A percentile compares a stretch with the other conserved stretches of the same genome.
Evolutionary conservation across 2,113 vertebrate genomes (phyloP).

Genomic region (Hyaena hyaena): DNA sequence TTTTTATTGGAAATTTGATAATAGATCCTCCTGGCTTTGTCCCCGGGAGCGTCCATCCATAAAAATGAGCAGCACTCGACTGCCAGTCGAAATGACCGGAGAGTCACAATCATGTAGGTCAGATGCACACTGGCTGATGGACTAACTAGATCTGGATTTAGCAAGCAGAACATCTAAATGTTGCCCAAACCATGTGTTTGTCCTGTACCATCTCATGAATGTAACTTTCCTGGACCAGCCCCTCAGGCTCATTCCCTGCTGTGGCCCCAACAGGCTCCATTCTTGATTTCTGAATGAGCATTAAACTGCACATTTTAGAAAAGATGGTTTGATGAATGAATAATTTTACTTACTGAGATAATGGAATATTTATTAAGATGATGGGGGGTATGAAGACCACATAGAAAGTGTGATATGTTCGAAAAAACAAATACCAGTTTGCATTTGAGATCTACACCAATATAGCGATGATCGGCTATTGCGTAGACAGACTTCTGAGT

Average conservation of each 20-base stretch:
- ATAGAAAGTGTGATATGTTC: neutral
- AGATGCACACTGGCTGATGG: no score
- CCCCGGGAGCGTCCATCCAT: no score
- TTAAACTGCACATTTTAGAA: neutral
- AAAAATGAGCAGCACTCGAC: neutral
- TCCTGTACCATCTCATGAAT: neutral
- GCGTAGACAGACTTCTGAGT: no score
- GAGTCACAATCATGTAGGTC: neutral
- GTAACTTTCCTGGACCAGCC: no score
- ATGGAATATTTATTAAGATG: neutral
- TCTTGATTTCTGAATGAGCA: neutral
- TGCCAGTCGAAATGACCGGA: no score
- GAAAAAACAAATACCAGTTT: neutral
- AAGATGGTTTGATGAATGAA: neutral
- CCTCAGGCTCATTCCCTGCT: neutral
- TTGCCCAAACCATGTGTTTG: fast-evolving
- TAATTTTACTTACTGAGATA: neutral
- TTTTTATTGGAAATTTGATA: neutral
- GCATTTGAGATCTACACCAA: neutral
- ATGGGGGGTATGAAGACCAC: neutral
- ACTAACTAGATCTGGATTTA: neutral
- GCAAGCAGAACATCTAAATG: fast-evolving
- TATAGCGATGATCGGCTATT: no score
- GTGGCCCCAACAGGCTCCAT: fast-evolving
- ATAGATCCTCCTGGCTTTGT: neutral